Conservation (phyloP, 2,113 vertebrate species). For the Psammodynastes pulverulentus region DNA sequence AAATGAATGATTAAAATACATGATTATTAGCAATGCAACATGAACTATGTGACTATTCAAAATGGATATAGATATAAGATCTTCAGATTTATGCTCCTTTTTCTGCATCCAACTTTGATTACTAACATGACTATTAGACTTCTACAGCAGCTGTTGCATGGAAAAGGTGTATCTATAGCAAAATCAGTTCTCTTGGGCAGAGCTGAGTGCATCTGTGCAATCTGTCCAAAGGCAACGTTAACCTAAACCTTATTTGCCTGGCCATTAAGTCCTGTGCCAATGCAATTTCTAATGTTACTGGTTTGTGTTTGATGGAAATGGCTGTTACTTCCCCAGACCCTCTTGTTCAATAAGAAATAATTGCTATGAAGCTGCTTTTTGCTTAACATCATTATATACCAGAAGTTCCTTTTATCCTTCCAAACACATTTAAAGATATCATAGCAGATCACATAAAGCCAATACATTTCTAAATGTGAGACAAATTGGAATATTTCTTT, state of each 20-base stretch:
- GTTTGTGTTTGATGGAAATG: conserved; percentile 49
- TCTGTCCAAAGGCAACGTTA: conserved; percentile 29
- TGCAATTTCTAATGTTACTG: conserved; percentile 31
- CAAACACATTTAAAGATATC: conserved; percentile 25
- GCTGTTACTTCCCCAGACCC: conserved; percentile 1
- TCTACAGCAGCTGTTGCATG: neutral
- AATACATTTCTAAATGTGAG: conserved; percentile 38
- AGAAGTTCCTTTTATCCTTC: conserved; percentile 31
- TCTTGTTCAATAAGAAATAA: conserved; percentile 36
- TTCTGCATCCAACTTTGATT: neutral
- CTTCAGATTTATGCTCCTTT: neutral
- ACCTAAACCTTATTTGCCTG: conserved; percentile 14
- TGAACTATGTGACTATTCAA: neutral
- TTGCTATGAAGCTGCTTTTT: conserved; percentile 24
- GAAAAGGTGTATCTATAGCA: neutral
- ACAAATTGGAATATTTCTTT: conserved; percentile 13
- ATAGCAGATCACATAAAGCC: conserved; percentile 18
- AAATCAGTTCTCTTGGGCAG: neutral
- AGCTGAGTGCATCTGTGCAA: conserved; percentile 18
- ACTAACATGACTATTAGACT: neutral
- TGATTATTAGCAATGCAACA: neutral
- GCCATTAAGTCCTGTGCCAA: conserved; percentile 16
- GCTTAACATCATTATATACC: conserved; percentile 22
- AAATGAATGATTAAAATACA: neutral
- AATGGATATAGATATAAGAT: neutral